These are phyloP conservation scores for Hyposmocoma kahamanoa DNA, from an alignment of 1,140 invertebrate species.

Conservation along the genomic window DNA sequence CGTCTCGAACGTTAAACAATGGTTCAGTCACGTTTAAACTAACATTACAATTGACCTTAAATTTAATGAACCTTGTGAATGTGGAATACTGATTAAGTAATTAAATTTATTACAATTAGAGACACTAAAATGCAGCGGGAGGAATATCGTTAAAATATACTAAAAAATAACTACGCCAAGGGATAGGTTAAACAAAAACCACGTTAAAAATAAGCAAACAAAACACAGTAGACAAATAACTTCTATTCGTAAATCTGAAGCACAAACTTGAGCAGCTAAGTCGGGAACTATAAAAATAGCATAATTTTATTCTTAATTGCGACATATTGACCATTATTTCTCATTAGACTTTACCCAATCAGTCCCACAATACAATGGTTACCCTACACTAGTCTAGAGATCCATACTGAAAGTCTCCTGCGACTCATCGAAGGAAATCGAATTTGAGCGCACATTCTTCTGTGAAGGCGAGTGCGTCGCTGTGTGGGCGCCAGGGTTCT, in stretches of 20 bases:
- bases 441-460: constrained; percentile 51
- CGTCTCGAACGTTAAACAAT: constrained; percentile 51
- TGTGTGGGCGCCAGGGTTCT: constrained; percentile 37
- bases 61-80: neutral
- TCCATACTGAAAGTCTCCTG: constrained; percentile 68
- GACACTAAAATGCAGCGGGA: neutral
- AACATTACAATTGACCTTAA: neutral
- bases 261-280: no score
- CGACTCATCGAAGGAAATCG: constrained; percentile 62
- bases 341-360: no score
- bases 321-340: no score
- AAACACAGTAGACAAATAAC: neutral
- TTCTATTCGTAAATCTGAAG: no score
- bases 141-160: neutral
- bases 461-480: constrained; percentile 17
- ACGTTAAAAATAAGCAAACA: neutral
- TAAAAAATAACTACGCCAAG: neutral
- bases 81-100: neutral
- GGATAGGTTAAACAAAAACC: neutral
- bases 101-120: neutral
- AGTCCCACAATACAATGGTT: neutral
- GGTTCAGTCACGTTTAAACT: constrained; percentile 36
- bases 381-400: constrained; percentile 36
- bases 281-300: no score
- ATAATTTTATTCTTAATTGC: no score